Conservation (phyloP, 2,888 invertebrate genomes). For the Troglohyphantes excavatus region DNA sequence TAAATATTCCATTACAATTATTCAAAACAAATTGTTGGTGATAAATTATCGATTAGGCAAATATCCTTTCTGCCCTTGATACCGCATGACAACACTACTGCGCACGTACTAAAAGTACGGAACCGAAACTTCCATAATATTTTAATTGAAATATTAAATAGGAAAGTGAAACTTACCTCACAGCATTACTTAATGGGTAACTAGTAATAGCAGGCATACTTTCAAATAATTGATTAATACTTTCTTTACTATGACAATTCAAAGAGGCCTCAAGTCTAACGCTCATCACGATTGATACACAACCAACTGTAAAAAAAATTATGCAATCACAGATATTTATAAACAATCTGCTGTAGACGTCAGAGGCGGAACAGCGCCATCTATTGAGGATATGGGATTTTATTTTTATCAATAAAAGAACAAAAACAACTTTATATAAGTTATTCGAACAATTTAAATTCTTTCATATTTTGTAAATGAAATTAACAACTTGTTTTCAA, state of each 20-base stretch:
- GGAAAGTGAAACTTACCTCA: slow-evolving; percentile 60
- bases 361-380: slow-evolving; percentile 41
- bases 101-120: slow-evolving; percentile 32
- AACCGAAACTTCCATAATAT: slow-evolving; percentile 10
- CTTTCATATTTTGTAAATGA: no score
- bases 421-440: no score
- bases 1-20: background rate
- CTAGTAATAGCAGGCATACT: slow-evolving; percentile 74
- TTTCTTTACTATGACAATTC: slow-evolving; percentile 66
- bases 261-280: slow-evolving; percentile 56
- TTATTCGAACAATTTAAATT: no score
- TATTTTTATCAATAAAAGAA: no score
- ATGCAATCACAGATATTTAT: slow-evolving; percentile 38
- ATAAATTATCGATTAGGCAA: slow-evolving; percentile 40
- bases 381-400: slow-evolving; percentile 15
- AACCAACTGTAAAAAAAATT: slow-evolving; percentile 35
- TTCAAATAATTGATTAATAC: slow-evolving; percentile 74
- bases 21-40: background rate
- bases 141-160: background rate
- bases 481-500: no score
- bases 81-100: slow-evolving; percentile 19
- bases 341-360: slow-evolving; percentile 55
- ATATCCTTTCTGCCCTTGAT: slow-evolving; percentile 54
- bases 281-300: slow-evolving; percentile 62
- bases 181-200: slow-evolving; percentile 53